Percentiles rank a stretch among this genome's conserved stretches.
These are phyloP conservation scores for Pterobdella sp. DNA, from an alignment of 2,888 invertebrate genomes.

Conservation along the genomic window DNA sequence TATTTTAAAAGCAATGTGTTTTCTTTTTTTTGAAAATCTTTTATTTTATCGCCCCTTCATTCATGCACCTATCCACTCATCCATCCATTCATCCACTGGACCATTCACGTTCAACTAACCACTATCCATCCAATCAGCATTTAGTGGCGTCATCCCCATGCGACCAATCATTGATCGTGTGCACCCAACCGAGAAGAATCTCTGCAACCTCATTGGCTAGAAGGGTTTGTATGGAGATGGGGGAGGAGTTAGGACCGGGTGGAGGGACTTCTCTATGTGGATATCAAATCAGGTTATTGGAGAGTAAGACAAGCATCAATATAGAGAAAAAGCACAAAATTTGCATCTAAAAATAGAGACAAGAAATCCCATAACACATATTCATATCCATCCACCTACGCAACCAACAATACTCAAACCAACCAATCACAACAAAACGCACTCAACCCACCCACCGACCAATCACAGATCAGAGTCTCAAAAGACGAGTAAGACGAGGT, in stretches of 20 bases:
- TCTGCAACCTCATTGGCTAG: slow-evolving; percentile 46
- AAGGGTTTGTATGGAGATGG: slow-evolving; percentile 47
- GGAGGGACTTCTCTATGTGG: slow-evolving; percentile 36
- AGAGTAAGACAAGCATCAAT: too few relatives aligned
- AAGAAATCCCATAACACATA: too few relatives aligned
- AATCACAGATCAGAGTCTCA: slow-evolving; percentile 43
- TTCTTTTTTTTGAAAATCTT: neutral
- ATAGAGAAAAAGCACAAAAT: too few relatives aligned
- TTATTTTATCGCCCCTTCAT: neutral
- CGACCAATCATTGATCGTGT: slow-evolving; percentile 38
- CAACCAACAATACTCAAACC: too few relatives aligned
- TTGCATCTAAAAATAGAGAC: too few relatives aligned
- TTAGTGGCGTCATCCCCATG: neutral
- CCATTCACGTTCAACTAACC: too few relatives aligned
- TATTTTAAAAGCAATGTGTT: neutral
- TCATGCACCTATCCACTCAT: neutral
- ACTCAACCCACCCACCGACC: slow-evolving; percentile 34
- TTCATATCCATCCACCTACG: too few relatives aligned
- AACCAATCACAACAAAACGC: too few relatives aligned
- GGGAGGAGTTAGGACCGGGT: slow-evolving; percentile 41
- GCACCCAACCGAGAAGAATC: slow-evolving; percentile 48
- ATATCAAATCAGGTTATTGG: slow-evolving; percentile 42
- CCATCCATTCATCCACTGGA: neutral
- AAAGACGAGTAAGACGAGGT: slow-evolving; percentile 41
- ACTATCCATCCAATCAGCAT: neutral